Conservation (phyloP, 2,888 invertebrate species). For the Leucophora obtusa region DNA sequence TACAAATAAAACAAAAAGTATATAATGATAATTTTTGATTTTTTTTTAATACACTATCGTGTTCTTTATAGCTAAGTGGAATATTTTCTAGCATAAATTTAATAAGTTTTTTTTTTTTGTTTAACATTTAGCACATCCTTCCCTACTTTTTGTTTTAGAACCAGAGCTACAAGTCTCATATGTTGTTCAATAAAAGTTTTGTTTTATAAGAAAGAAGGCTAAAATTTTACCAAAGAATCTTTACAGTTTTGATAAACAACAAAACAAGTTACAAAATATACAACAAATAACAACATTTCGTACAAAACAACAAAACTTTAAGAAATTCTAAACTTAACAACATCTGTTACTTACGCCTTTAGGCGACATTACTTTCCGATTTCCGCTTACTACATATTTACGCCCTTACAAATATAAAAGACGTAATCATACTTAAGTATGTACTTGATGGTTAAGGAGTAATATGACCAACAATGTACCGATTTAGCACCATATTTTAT, state of each 20-base stretch:
- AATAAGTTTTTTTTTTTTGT: slow-evolving; percentile 36
- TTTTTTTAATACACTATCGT: slow-evolving; percentile 9
- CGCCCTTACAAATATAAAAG: background rate
- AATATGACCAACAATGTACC: background rate
- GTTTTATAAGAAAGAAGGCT: slow-evolving; percentile 12
- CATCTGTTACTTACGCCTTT: slow-evolving; percentile 65
- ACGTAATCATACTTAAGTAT: slow-evolving; percentile 1
- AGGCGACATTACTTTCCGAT: slow-evolving; percentile 63
- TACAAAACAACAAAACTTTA: slow-evolving; percentile 48
- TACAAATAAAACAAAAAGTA: background rate
- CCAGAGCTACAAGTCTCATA: slow-evolving; percentile 41
- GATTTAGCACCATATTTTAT: too few species aligned
- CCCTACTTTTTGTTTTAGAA: background rate
- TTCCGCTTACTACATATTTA: slow-evolving; percentile 52
- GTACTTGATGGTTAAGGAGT: background rate
- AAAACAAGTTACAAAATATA: slow-evolving; percentile 31
- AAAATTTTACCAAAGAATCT: slow-evolving; percentile 32
- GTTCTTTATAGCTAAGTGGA: background rate
- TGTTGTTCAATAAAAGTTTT: slow-evolving; percentile 53
- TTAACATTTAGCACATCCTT: background rate
- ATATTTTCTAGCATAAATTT: slow-evolving; percentile 36
- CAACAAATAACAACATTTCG: slow-evolving; percentile 45
- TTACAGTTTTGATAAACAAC: slow-evolving; percentile 6
- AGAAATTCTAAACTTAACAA: slow-evolving; percentile 63
- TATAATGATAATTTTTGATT: slow-evolving; percentile 12